Percentiles rank a stretch among this genome's conserved stretches.
Conservation (phyloP, 1,140 invertebrate species). For the fruit fly (Drosophila melanogaster) region DNA sequence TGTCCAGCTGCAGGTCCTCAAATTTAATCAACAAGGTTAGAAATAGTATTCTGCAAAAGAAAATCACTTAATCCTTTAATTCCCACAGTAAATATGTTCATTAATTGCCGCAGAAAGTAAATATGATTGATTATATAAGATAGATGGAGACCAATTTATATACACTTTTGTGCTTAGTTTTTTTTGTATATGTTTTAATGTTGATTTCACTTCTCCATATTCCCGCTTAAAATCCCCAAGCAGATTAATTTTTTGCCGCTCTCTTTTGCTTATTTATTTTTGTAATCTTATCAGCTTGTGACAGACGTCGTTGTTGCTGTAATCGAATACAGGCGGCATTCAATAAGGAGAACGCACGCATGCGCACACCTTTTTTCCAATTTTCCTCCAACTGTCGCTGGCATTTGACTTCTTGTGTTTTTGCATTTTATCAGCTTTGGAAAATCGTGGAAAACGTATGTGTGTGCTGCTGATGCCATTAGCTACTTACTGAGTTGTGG, state of each 20-base stretch:
- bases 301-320: conserved; percentile 57
- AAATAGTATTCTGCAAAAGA: background rate
- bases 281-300: conserved; percentile 54
- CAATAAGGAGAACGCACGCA: conserved; percentile 37
- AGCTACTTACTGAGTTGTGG: conserved; percentile 59
- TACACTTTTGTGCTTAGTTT: background rate
- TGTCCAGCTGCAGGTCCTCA: background rate
- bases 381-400: conserved; percentile 2
- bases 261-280: conserved; percentile 11
- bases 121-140: background rate
- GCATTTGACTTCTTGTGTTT: conserved; percentile 23
- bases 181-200: background rate
- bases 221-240: background rate
- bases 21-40: background rate
- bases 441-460: conserved; percentile 41
- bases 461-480: conserved; percentile 40
- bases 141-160: background rate
- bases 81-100: background rate
- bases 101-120: no score
- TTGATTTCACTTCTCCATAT: background rate
- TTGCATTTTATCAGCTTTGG: conserved; percentile 59
- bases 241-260: conserved; percentile 4
- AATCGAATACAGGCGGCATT: conserved; percentile 64
- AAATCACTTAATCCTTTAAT: background rate
- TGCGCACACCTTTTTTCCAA: conserved; percentile 2